These are phyloP conservation scores for Condylura cristata DNA, from an alignment of 2,113 vertebrate genomes.

Conservation along the genomic window DNA sequence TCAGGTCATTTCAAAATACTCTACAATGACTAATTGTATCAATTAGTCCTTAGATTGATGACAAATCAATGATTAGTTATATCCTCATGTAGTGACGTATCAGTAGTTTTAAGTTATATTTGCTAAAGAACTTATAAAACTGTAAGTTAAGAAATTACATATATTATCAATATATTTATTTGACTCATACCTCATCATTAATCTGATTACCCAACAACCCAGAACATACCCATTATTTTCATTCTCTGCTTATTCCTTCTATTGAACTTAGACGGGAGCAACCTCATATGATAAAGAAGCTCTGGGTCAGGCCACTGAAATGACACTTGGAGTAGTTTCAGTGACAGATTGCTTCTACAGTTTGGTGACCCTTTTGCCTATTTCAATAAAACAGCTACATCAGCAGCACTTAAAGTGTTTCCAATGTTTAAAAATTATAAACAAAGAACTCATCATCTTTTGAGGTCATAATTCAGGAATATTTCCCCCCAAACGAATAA, in stretches of 20 bases:
- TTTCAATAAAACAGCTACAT: not conserved
- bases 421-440: not conserved
- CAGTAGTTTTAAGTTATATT: not conserved
- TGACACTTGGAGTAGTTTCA: not conserved
- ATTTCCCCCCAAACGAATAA: not conserved
- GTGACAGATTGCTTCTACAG: not conserved
- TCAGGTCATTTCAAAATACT: not conserved
- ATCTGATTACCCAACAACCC: not conserved
- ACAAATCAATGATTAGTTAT: not conserved
- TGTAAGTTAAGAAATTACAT: not conserved
- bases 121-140: not conserved
- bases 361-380: not conserved
- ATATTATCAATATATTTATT: not conserved
- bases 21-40: not conserved
- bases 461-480: not conserved
- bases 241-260: not conserved
- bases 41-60: not conserved
- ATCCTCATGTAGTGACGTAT: not conserved
- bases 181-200: not conserved
- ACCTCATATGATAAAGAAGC: not conserved
- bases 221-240: not conserved
- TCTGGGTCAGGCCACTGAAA: not conserved
- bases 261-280: not conserved
- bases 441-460: not conserved
- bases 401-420: slow-evolving; percentile 13